A percentile compares a stretch with the other conserved stretches of the same genome.
These are phyloP conservation scores for Drosophila ficusphila DNA, from an alignment of 1,140 invertebrate genomes.

Conservation along the genomic window DNA sequence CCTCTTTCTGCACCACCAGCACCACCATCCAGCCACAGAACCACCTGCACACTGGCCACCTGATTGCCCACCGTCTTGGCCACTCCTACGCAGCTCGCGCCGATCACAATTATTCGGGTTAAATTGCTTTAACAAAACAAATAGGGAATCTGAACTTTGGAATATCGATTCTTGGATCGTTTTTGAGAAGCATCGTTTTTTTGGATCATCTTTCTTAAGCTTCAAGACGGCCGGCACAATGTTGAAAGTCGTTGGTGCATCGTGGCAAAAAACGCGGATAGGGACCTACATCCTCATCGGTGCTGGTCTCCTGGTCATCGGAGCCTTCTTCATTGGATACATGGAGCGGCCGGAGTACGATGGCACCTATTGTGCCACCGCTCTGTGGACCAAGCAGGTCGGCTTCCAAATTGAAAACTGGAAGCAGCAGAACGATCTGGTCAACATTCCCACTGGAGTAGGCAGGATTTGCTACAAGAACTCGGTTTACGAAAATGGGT, in stretches of 20 bases:
- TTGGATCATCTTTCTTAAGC: conserved; percentile 19
- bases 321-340: conserved; percentile 88
- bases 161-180: not conserved
- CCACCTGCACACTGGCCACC: conserved; percentile 51
- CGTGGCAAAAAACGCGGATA: conserved; percentile 90
- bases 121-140: not conserved
- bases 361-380: conserved; percentile 88
- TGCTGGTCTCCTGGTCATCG: conserved; percentile 88
- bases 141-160: not conserved
- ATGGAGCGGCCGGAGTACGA: conserved; percentile 89
- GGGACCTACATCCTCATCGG: conserved; percentile 89
- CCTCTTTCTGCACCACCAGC: conserved; percentile 33
- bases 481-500: conserved; percentile 88
- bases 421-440: conserved; percentile 90
- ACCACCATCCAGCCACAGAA: conserved; percentile 21
- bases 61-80: conserved; percentile 57
- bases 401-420: conserved; percentile 90
- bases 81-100: conserved; percentile 79
- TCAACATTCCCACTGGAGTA: conserved; percentile 86
- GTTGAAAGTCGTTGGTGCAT: conserved; percentile 91
- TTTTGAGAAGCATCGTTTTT: conserved; percentile 11
- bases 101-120: conserved; percentile 76
- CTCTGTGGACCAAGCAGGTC: conserved; percentile 88
- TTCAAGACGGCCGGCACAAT: conserved; percentile 85
- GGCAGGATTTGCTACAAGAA: conserved; percentile 90